Conservation (phyloP, 2,888 invertebrate genomes). For the Seira musarum region DNA sequence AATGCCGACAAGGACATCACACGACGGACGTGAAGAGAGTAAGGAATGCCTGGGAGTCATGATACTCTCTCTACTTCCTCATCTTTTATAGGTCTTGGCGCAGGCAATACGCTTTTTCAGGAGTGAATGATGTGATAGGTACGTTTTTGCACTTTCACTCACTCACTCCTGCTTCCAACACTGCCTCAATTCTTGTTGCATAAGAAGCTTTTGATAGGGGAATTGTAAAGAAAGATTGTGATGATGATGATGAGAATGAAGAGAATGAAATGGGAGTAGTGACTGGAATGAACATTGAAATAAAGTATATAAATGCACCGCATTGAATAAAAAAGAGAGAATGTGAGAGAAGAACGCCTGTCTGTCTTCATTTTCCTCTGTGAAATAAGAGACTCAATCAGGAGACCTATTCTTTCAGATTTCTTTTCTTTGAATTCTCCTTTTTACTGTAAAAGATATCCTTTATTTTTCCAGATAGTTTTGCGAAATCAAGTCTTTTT, state of each 20-base stretch:
- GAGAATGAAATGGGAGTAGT: not conserved
- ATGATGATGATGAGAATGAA: not conserved
- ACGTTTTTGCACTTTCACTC: constrained; percentile 11
- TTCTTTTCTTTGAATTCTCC: not conserved
- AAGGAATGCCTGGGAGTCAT: constrained; percentile 29
- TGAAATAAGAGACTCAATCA: constrained; percentile 37
- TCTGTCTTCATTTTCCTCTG: constrained; percentile 22
- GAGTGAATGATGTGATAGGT: constrained; percentile 22
- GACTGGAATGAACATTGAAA: not conserved
- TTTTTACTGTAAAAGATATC: not conserved
- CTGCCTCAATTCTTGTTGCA: not conserved
- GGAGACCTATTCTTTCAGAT: constrained; percentile 30
- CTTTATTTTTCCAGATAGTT: constrained; percentile 10
- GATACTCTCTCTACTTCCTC: constrained; percentile 11
- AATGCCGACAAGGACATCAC: constrained; percentile 25
- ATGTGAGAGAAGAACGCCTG: not conserved
- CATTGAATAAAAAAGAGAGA: not conserved
- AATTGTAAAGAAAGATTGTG: constrained; percentile 5
- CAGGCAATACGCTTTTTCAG: constrained; percentile 8
- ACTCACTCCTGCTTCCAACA: too few species aligned
- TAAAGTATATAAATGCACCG: not conserved
- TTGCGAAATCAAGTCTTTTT: constrained; percentile 14
- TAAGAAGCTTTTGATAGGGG: not conserved
- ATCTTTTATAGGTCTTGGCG: not conserved
- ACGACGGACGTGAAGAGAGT: constrained; percentile 30